These are phyloP conservation scores for Heliconius eleuchia DNA, from an alignment of 1,140 invertebrate species.

Conservation along the genomic window DNA sequence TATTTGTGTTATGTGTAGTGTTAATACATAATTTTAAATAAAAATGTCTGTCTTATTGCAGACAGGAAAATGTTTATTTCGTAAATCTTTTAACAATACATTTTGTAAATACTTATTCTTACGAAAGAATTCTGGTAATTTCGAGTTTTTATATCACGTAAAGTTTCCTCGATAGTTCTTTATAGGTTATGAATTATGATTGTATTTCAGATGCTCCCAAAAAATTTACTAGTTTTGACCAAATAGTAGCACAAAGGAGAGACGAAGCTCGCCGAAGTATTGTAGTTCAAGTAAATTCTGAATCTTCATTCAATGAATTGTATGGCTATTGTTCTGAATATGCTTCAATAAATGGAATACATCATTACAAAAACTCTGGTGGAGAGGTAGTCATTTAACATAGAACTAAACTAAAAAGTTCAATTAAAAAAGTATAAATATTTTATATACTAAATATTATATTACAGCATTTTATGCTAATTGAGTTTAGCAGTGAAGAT, in stretches of 20 bases:
- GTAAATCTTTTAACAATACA: conserved; percentile 54
- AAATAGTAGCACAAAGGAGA: conserved; percentile 71
- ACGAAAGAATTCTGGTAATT: conserved; percentile 64
- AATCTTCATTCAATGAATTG: conserved; percentile 83
- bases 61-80: conserved; percentile 61
- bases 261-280: conserved; percentile 83
- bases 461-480: conserved; percentile 85
- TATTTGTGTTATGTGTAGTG: neutral
- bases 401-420: neutral
- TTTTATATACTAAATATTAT: conserved; percentile 20
- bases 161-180: conserved; percentile 40
- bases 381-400: conserved; percentile 53
- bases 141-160: conserved; percentile 2
- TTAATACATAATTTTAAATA: conserved; percentile 19
- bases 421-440: neutral
- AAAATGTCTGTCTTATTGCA: conserved; percentile 75
- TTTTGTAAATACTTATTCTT: conserved; percentile 57
- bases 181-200: conserved; percentile 72
- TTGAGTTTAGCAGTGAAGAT: conserved; percentile 83
- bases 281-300: conserved; percentile 84
- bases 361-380: conserved; percentile 83
- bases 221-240: conserved; percentile 72
- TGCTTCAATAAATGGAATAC: conserved; percentile 82
- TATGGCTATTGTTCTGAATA: conserved; percentile 84
- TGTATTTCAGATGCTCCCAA: conserved; percentile 67